Evolutionary conservation across 92 coral and sea anemone species (phyloP), one percentile per base, ranked within the genome.

Genomic region (Porites rus): DNA sequence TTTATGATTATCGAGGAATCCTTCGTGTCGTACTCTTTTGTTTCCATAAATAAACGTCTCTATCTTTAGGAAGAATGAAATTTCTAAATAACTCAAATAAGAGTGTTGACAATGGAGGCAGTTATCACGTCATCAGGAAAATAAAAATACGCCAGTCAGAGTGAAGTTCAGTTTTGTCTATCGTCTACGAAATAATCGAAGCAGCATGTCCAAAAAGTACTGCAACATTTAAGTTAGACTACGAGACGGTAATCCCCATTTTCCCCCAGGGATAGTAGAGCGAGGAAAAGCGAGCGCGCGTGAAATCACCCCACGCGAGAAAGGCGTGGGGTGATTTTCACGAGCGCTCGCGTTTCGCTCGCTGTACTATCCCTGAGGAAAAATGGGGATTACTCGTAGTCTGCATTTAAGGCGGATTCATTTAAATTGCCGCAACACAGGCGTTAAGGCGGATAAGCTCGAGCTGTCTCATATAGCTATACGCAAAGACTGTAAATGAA

Each of bases 1-100:
- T 68, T 68, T 68, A n/a, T 69, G 5, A 63, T 78, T 28, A 17
- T 80, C 66, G 75, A 14, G 50, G 66, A 68, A 6, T 25, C 75
- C 67, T 28, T 51, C 28, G 16, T 54, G 65, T 80, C 75, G 50
- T 79, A 18, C 46, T 38, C 46, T 38, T 38, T 24, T 66, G 51
- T 25, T 21, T 24, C 53, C 68, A 20, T 1, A 78, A 38, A 71
- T 46, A 71, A 50, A 43, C 76, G n/a, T 71, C 76, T 71, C 11
- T 46, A n/a, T 0, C 46, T 38, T 38, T 4, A 38, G 46, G 28
- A 7, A 69, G 38, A 69, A 69, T 10, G 28, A 25, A 10, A 7
- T 18, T 62, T 18, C 1, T 62, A 62, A 10, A 38, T 38, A 38
- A 38, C 46, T 38, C 46, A 38, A 38, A 11, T 69, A 2, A 24